Conservation (phyloP, 2,888 invertebrate species). For the Coleophora flavipennella region DNA sequence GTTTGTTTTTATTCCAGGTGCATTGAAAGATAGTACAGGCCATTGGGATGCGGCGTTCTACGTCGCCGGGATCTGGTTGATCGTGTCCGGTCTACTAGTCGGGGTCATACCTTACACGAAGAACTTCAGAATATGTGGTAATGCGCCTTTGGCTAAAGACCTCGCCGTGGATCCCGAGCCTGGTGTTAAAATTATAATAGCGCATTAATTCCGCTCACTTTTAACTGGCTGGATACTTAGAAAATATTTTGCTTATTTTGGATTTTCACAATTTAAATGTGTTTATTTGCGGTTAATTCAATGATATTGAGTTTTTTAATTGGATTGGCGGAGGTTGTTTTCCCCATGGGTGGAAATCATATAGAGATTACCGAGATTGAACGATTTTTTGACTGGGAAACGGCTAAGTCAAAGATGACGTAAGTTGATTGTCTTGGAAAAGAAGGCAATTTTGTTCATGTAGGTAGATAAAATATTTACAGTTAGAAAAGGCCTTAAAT, state of each 20-base stretch:
- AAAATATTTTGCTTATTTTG: background rate
- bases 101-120: conserved; percentile 77
- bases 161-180: conserved; percentile 57
- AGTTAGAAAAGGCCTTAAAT: too few species aligned
- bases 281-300: background rate
- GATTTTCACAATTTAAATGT: background rate
- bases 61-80: conserved; percentile 85
- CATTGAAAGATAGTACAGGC: conserved; percentile 74
- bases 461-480: too few species aligned
- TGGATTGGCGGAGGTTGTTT: too few species aligned
- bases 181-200: conserved; percentile 56
- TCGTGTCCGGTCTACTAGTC: conserved; percentile 81
- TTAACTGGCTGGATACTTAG: too few species aligned
- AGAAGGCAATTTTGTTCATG: too few species aligned
- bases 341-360: too few species aligned
- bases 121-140: conserved; percentile 74
- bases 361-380: too few species aligned
- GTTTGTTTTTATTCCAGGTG: conserved; percentile 53
- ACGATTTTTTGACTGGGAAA: too few species aligned
- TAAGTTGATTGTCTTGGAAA: too few species aligned
- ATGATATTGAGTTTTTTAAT: too few species aligned
- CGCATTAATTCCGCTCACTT: conserved; percentile 33
- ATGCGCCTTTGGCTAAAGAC: conserved; percentile 62
- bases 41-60: conserved; percentile 86
- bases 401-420: too few species aligned